Percentiles rank a stretch among this genome's conserved stretches.
phyloP scores from a whole-genome alignment of 2,113 vertebrate genomes.

The Elgaria multicarinata region DNA sequence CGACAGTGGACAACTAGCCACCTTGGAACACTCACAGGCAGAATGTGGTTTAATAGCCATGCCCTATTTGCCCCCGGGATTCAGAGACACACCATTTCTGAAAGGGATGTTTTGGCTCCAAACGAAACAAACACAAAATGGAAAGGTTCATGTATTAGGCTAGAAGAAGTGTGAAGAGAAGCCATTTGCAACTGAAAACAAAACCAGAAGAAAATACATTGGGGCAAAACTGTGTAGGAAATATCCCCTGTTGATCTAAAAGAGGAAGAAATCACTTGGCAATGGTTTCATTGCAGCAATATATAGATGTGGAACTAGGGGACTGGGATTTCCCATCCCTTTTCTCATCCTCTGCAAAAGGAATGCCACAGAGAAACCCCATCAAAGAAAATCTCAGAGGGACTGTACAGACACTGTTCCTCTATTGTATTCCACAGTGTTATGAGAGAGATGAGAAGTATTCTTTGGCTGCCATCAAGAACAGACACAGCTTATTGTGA shows the following conservation, averaged over 20 bases:
- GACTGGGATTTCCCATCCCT: background rate
- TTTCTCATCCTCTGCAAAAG: background rate
- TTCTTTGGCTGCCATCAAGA: background rate
- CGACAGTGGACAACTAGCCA: background rate
- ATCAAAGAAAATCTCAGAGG: background rate
- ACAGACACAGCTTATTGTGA: background rate
- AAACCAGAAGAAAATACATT: background rate
- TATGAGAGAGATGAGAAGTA: background rate
- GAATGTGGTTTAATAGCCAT: background rate
- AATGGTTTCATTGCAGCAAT: background rate
- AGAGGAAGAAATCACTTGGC: background rate
- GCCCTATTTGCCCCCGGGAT: background rate
- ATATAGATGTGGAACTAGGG: background rate
- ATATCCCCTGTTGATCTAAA: background rate
- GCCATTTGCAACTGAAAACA: background rate
- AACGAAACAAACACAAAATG: background rate
- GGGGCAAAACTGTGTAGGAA: background rate
- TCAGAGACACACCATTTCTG: background rate
- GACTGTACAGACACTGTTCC: background rate
- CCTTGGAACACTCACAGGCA: background rate
- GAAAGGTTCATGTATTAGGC: background rate
- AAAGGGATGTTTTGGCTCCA: background rate
- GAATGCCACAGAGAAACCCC: background rate
- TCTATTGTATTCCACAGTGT: background rate
- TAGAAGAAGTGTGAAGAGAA: background rate